Evolutionary conservation across 2,113 vertebrate species (phyloP), one percentile per base, ranked within the genome.

Genomic region (Malaclemys terrapin): DNA sequence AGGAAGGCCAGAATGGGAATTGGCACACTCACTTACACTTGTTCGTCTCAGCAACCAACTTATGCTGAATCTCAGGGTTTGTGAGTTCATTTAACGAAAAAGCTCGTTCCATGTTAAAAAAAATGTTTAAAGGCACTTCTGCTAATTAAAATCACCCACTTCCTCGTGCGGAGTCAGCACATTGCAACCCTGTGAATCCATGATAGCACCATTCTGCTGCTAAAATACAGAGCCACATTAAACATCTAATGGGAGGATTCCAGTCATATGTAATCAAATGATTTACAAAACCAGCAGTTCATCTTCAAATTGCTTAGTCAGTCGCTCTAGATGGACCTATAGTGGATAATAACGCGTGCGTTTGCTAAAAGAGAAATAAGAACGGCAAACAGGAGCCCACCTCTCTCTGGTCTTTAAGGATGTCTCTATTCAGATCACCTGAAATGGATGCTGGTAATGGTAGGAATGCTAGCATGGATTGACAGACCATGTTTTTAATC

Each of bases 121-220:
- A 35, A n/a, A 80, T 42, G 82, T 90, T 93, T 87, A 90, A 93
- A 93, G 84, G 89, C 65, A 92, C 89, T 87, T 95, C 19, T 69
- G 42, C 82, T 95, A 89, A 96, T 93, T n/a, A 91, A 95, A 95
- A 80, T n/a, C 80, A 57, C 72, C 56, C 88, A 72, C 91, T 88
- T 47, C 79, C 31, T 52, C 50, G 0, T 35, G 82, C 87, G 56
- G 50, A 4, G 82, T 90, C 94, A 94, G 93, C 76, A 1, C 81
- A 94, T 25, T 89, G 83, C 56, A 49, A 89, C 75, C 25, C 92
- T 89, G 80, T 2, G 0, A n/a, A 81, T 84, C 49, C n/a, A 38
- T 1, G 20, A 90, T 8, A 80, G 56, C 42, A 79, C 35, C 38
- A 47, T 62, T 75, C 57, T 0, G 0, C 80, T 85, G 52, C 76